Evolutionary conservation across 2,797 vertebrate genomes (phyloP), one percentile per base, ranked within the genome.

Genomic region (Phrynocephalus forsythii): DNA sequence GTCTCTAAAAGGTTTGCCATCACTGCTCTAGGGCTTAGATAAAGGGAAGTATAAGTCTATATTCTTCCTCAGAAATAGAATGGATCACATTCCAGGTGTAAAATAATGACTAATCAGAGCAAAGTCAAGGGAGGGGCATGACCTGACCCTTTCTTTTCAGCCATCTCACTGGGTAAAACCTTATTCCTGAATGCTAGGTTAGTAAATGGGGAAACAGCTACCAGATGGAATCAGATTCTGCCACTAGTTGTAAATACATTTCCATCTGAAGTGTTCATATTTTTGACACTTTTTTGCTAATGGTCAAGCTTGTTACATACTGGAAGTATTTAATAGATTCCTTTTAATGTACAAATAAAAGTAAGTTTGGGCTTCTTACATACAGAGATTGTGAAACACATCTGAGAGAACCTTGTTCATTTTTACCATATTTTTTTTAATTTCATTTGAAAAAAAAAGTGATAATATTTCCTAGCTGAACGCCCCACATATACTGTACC

Each of bases 261-360:
- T 86, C 69, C 88, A 85, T 86, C 66, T 75, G 15, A 75, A 79
- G 87, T 86, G 56, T 86, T 89, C 79, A 38, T 88, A 44, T 92
- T 93, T 88, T 78, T 93, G 91, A 83, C 79, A 60, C 33, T 87
- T 82, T n/a, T 83, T 15, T 88, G 16, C 50, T 83, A 91, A 60
- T 0, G 0, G 89, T 92, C 87, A 87, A 44, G 60, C 84, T 94
- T 94, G 88, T 93, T 93, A 88, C 86, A 95, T 83, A 91, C 93
- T 92, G 82, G 86, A 66, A 18, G 60, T 69, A 28, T 66, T 93
- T 89, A 87, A 1, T 93, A 89, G 69, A 75, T 68, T 83, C 91
- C 63, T 91, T 76, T 30, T 44, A 68, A 85, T 77, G 28, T 22
- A 67, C 79, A 92, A 88, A 89, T 89, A 75, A 77, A 30, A 90